Evolutionary conservation across 2,888 invertebrate species (phyloP).

Genomic region (Drosophila incognita): DNA sequence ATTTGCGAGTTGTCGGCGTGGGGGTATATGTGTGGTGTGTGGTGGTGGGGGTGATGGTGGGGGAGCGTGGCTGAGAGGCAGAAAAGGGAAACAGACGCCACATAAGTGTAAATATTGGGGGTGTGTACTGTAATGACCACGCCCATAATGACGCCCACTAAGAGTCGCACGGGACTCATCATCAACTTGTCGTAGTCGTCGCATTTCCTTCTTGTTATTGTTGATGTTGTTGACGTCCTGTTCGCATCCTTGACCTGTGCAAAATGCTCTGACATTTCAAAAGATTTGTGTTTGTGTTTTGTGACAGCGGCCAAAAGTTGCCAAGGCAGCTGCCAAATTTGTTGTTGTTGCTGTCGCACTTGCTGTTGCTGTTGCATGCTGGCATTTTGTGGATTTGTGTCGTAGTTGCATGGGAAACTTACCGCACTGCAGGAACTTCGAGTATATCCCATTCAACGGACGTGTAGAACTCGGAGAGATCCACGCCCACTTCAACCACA

Average conservation of each 20-base stretch:
- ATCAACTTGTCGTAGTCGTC: slow-evolving; percentile 49
- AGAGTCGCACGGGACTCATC: slow-evolving; percentile 28
- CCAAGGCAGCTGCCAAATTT: slow-evolving; percentile 71
- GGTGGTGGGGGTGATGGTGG: neutral
- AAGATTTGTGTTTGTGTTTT: slow-evolving; percentile 77
- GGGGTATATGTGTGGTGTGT: neutral
- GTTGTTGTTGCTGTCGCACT: slow-evolving; percentile 6
- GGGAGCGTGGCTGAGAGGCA: slow-evolving; percentile 1
- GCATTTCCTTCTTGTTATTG: slow-evolving; percentile 17
- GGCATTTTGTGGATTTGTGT: slow-evolving; percentile 5
- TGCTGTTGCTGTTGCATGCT: slow-evolving; percentile 25
- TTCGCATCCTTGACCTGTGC: slow-evolving; percentile 71
- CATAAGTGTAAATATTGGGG: slow-evolving; percentile 66
- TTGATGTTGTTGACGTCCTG: slow-evolving; percentile 29
- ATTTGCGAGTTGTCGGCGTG: slow-evolving; percentile 28
- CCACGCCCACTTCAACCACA: slow-evolving; percentile 96
- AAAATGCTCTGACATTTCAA: slow-evolving; percentile 59
- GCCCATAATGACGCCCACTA: slow-evolving; percentile 30
- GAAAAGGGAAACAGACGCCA: slow-evolving; percentile 37
- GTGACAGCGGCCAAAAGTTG: slow-evolving; percentile 77
- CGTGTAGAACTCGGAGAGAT: slow-evolving; percentile 98
- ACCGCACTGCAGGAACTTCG: slow-evolving; percentile 97
- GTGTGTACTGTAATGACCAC: slow-evolving; percentile 10
- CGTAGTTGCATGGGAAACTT: slow-evolving; percentile 70
- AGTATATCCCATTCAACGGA: slow-evolving; percentile 99